These are phyloP conservation scores for Leucoma salicis DNA, from an alignment of 2,888 invertebrate species.

Conservation along the genomic window DNA sequence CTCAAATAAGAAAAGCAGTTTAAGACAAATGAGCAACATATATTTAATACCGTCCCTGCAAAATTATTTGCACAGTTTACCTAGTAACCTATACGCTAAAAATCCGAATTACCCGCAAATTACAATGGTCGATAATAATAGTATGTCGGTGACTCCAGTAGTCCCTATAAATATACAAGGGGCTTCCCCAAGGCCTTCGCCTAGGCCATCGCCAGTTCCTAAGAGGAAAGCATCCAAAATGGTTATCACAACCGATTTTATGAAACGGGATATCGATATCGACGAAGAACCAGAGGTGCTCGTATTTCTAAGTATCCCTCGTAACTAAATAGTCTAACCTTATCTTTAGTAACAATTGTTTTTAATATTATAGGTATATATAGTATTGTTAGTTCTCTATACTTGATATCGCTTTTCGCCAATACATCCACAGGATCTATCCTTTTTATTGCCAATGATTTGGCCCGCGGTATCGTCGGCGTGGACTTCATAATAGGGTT, in stretches of 20 bases:
- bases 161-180: conserved; percentile 8
- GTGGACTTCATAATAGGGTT: too few species aligned
- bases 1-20: conserved; percentile 18
- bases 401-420: too few species aligned
- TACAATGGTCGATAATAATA: conserved; percentile 19
- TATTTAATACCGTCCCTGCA: conserved; percentile 28
- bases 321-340: too few species aligned
- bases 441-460: too few species aligned
- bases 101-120: conserved; percentile 28
- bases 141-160: conserved; percentile 20
- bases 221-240: conserved; percentile 32
- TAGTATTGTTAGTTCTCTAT: too few species aligned
- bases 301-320: too few species aligned
- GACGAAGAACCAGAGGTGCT: conserved; percentile 51
- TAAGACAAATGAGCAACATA: conserved; percentile 30
- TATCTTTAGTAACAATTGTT: too few species aligned
- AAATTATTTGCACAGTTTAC: conserved; percentile 29
- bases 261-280: conserved; percentile 57
- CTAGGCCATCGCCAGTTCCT: conserved; percentile 25
- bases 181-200: conserved; percentile 25
- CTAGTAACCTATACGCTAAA: conserved; percentile 18
- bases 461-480: too few species aligned
- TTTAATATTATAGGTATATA: too few species aligned
- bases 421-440: too few species aligned
- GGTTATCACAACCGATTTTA: conserved; percentile 50